Evolutionary conservation across 2,797 vertebrate species (phyloP), one percentile per base, ranked within the genome.

Genomic region (Ceryle rudis): DNA sequence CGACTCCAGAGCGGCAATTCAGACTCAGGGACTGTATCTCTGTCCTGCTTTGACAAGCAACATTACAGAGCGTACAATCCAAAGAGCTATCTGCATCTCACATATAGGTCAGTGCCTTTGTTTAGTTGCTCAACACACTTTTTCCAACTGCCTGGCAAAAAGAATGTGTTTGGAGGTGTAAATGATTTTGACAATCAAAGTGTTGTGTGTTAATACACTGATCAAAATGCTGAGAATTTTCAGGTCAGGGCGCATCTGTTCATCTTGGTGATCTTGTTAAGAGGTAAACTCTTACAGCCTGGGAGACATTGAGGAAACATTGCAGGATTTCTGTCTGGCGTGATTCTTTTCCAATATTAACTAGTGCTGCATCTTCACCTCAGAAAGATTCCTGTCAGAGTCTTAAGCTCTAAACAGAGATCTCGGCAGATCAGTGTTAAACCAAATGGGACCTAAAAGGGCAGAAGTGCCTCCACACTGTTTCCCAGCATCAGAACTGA

Each of bases 131-230:
- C 51, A 81, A 69, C 41, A 62, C 12, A 8, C 57, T 91, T 60
- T 79, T 89, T 95, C 80, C 51, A 85, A 81, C 62, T 5, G 80
- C 91, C 82, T 94, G 87, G 90, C 89, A 95, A 96, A 95, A 97
- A 83, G 79, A 86, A 93, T 35, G 22, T 93, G 77, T 90, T 95
- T 77, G 77, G 69, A 90, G 46, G 85, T 86, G 75, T 88, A 94
- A 96, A 96, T 74, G 49, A 96, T 90, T 96, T 96, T 95, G 91
- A 95, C 87, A 94, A 90, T 91, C 91, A 64, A 84, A 91, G 64
- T 52, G 89, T 67, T 86, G 51, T 67, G 81, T 91, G 89, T 95
- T 96, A 96, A 86, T 93, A 90, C 55, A 73, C 58, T 86, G 81
- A 96, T 90, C 77, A 93, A 94, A 95, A 95, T 7, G 82, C 82